Evolutionary conservation across 2,888 invertebrate species (phyloP), one percentile per base, ranked within the genome.

Genomic region (Acrobeloides nanus): DNA sequence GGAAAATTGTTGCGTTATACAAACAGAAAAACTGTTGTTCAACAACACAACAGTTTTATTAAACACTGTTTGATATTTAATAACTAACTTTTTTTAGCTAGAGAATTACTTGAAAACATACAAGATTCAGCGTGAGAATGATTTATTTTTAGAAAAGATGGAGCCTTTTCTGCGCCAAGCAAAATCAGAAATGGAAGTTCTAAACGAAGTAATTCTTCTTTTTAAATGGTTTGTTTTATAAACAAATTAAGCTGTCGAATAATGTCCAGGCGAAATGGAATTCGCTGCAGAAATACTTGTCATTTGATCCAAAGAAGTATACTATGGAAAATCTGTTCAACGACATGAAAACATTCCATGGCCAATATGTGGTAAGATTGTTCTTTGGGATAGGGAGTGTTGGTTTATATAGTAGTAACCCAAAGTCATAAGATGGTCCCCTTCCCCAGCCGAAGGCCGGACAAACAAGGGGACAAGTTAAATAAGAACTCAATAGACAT

Each of bases 221-320:
- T 29, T 10, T 10, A 10, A 29, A 29, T 29, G 12, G 10, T 29
- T 12, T 29, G 31, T 29, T 12, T 12, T 29, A 10, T 12, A 10
- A 2, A n/a, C 24, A 35, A 15, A 34, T 53, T 24, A 23, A 53
- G 53, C 18, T 55, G 31, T 44, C 34, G 26, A 51, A 55, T 10
- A 46, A 44, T 23, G 49, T 55, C 45, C 40, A 51, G 17, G 17
- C 25, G 7, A 55, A 54, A 20, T 53, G 44, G 41, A 34, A 24
- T 17, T 25, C 39, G 3, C 21, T 55, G 4, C 44, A 57, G 17
- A 27, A 17, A 2, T 55, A 51, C 41, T 33, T 55, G n/a, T 55
- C 48, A 20, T 55, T 51, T 33, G 55, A 55, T 27, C 35, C 43
- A n/a, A 55, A 55, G 29, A 58, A 59, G 24, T 55, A 55, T 38